A percentile compares a stretch with the other conserved stretches of the same genome.
phyloP scores from a whole-genome alignment of 2,113 vertebrate species.

The Galeopterus variegatus region DNA sequence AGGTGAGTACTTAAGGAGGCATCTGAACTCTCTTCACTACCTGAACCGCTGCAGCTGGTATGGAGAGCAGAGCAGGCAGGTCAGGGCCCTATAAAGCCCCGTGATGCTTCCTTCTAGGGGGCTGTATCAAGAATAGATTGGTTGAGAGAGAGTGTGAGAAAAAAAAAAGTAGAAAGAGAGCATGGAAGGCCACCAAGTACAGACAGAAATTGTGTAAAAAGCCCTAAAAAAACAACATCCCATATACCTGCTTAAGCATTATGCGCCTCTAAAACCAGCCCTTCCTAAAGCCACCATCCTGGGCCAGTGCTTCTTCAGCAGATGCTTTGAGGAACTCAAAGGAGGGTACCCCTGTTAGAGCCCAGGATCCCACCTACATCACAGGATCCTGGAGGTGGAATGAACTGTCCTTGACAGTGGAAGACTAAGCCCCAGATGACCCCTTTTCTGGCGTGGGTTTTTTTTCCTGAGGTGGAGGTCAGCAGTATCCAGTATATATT shows the following conservation, averaged over 20 bases:
- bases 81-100: background rate
- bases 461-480: background rate
- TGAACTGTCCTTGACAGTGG: background rate
- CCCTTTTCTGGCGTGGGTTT: background rate
- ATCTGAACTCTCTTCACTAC: background rate
- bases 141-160: background rate
- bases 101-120: background rate
- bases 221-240: background rate
- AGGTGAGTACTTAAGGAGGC: background rate
- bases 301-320: background rate
- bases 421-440: background rate
- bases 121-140: background rate
- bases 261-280: background rate
- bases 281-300: background rate
- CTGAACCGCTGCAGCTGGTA: background rate
- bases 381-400: background rate
- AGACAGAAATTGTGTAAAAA: background rate
- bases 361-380: background rate
- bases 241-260: background rate
- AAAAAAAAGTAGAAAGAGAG: background rate
- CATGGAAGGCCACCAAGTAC: background rate
- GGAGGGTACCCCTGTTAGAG: background rate
- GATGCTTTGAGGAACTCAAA: constrained; percentile 5
- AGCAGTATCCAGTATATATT: background rate
- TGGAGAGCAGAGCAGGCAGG: background rate